Evolutionary conservation across 2,113 vertebrate species (phyloP), one percentile per base, ranked within the genome.

Genomic region (Brachypteracias leptosomus): DNA sequence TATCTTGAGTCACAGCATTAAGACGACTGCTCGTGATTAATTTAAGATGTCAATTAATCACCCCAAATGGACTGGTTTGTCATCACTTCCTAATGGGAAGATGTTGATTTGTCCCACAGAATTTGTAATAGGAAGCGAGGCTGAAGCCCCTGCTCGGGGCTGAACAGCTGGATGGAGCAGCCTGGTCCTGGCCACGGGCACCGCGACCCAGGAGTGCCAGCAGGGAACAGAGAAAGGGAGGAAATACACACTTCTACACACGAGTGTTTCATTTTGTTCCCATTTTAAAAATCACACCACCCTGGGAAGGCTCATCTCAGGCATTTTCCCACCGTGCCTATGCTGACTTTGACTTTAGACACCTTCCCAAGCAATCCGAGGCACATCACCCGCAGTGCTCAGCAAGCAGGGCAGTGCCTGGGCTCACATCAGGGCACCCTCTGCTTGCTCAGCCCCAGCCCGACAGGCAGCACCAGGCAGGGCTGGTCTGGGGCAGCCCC

Each of bases 21-120:
- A 87, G 90, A 92, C 22, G 46, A 91, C 93, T 46, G 91, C 91
- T 95, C 47, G 61, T 83, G 88, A 96, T 96, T 95, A 93, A 97
- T 95, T 93, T 95, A 93, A 95, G 95, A 88, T 94, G 93, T 90
- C 96, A 90, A 92, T 97, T 96, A 95, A 97, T 97, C 96, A 97
- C 95, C 78, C 89, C 95, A 85, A 96, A 95, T 85, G 95, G 82
- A 95, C 95, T 88, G 93, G 88, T 96, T 96, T 97, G 96, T 97
- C 96, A 97, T 95, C 96, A 89, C 95, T 97, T 97, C 92, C 95
- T 95, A 91, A 95, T 81, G 95, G 94, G 94, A 95, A 95, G 94
- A 95, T 93, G 96, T 94, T 94, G 95, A 76, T 95, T 88, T 85
- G 92, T 96, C 96, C 93, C 85, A 28, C 47, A 51, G 91, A 95